Conservation (phyloP, 1,140 invertebrate genomes). For the Lamellibrachia luymesi region DNA sequence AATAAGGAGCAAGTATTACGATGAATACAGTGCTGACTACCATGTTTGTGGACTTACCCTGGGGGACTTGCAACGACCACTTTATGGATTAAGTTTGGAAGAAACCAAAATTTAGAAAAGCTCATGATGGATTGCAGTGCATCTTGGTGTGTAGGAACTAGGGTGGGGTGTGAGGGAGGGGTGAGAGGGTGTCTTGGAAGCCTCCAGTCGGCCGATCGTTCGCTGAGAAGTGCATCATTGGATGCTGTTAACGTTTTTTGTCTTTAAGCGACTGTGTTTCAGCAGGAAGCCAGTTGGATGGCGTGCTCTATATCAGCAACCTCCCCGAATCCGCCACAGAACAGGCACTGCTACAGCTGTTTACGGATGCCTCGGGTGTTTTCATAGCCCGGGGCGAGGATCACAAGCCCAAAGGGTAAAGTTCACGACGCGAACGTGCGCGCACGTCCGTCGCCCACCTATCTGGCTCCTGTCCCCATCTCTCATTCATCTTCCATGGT, state of each 20-base stretch:
- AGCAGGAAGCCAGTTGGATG: not conserved
- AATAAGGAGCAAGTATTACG: not conserved
- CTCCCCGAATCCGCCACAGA: not conserved
- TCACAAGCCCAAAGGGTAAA: not conserved
- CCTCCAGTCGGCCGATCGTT: not conserved
- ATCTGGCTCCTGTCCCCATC: not conserved
- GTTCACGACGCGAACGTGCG: not conserved
- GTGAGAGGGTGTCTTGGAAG: not conserved
- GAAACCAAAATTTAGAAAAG: not conserved
- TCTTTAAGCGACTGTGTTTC: conserved; percentile 4
- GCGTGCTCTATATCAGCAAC: conserved; percentile 3
- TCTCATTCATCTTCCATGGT: not conserved
- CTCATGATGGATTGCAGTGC: not conserved
- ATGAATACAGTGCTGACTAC: not conserved
- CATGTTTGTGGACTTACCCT: not conserved
- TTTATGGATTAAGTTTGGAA: conserved; percentile 5
- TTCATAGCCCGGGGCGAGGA: not conserved
- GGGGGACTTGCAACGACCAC: not conserved
- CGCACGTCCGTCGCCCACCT: not conserved
- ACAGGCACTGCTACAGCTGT: not conserved
- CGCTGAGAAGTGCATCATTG: not conserved
- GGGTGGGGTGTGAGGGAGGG: not conserved
- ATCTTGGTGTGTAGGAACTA: not conserved
- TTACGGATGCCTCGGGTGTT: not conserved
- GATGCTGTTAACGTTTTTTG: not conserved